Conservation (phyloP, 2,113 vertebrate species). For the Nothobranchius furzeri region DNA sequence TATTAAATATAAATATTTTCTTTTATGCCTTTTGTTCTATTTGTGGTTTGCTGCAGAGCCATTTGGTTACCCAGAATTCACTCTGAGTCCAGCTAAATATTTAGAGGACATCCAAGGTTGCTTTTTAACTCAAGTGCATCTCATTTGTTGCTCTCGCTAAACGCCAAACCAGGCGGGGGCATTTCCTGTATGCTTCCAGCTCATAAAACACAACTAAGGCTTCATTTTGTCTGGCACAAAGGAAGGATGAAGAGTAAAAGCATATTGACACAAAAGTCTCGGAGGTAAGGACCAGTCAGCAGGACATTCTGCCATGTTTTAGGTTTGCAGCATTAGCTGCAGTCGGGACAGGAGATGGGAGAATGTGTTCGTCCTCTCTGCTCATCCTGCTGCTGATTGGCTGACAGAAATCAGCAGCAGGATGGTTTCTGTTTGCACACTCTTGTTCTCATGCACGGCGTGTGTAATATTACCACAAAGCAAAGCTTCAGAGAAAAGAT, state of each 20-base stretch:
- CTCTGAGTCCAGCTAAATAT: conserved; percentile 47
- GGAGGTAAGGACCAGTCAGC: conserved; percentile 41
- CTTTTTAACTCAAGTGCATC: conserved; percentile 44
- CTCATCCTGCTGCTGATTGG: conserved; percentile 22
- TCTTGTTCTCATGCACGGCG: conserved; percentile 14
- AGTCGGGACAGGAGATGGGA: conserved; percentile 37
- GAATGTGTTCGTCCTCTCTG: conserved; percentile 36
- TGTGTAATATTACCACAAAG: neutral
- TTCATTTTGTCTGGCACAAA: conserved; percentile 10
- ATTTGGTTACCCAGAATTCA: conserved; percentile 38
- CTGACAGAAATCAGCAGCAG: conserved; percentile 44
- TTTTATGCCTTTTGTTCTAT: conserved; percentile 37
- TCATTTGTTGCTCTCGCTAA: conserved; percentile 35
- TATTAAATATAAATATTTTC: conserved; percentile 65
- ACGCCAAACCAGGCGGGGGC: conserved; percentile 36
- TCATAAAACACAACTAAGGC: neutral
- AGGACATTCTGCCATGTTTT: conserved; percentile 55
- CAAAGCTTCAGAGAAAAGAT: neutral
- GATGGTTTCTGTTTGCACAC: conserved; percentile 19
- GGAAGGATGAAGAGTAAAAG: conserved; percentile 25
- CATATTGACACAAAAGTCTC: conserved; percentile 37
- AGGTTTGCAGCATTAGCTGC: conserved; percentile 29
- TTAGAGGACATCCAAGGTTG: conserved; percentile 28
- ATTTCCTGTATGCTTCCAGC: conserved; percentile 49
- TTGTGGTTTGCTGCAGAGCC: conserved; percentile 38